A percentile compares a stretch with the other conserved stretches of the same genome.
Evolutionary conservation across 2,113 vertebrate genomes (phyloP).

Genomic region (Micronycteris hirsuta): DNA sequence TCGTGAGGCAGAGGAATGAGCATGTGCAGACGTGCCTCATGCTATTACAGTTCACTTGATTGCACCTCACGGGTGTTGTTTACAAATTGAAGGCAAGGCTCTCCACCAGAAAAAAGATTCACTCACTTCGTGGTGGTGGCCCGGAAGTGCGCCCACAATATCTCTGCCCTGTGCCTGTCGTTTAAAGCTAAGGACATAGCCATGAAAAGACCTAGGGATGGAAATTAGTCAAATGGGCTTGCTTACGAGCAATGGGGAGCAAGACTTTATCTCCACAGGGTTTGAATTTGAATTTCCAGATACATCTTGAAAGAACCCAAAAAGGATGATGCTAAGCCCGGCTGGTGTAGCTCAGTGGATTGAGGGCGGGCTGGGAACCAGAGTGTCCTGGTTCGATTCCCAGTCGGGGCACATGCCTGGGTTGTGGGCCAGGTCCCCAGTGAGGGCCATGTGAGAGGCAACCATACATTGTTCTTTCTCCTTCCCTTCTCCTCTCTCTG

Average conservation of each 20-base stretch:
- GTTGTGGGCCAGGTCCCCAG: no score
- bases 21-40: neutral
- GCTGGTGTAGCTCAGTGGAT: no score
- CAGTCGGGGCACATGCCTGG: no score
- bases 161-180: no score
- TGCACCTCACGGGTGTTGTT: neutral
- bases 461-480: no score
- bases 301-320: neutral
- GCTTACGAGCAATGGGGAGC: neutral
- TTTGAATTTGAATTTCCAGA: neutral
- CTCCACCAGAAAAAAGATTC: neutral
- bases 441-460: no score
- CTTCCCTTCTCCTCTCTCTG: no score
- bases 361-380: no score
- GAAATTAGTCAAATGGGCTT: neutral
- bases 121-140: neutral
- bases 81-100: neutral
- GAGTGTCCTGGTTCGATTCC: no score
- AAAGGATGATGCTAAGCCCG: neutral
- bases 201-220: neutral
- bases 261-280: neutral
- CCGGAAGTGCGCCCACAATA: neutral
- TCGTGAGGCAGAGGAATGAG: neutral
- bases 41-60: accelerated
- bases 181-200: accelerated